Evolutionary conservation across 2,797 vertebrate genomes (phyloP), one percentile per base, ranked within the genome.

Genomic region (Myotis pilosus): DNA sequence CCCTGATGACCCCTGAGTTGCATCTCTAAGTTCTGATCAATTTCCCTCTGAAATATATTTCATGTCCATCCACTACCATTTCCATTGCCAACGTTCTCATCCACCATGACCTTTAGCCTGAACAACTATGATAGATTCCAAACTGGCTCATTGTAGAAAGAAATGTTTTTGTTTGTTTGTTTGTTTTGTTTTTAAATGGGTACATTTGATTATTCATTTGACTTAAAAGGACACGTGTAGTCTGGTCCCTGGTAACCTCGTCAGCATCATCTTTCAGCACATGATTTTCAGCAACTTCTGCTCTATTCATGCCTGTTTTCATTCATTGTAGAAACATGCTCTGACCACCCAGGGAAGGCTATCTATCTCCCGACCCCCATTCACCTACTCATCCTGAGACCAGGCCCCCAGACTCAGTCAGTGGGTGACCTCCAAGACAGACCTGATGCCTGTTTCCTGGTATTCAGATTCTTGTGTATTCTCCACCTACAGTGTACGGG

Each of bases 11-110:
- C 55, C 23, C n/a, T 68, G 76, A 66, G 38, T 38, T 38, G 25
- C 20, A 38, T 25, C 23, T 85, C 28, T 69, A 82, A 55, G 72
- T 87, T 93, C 80, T 94, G 89, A 92, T 53, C 83, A 80, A 11
- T 53, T 33, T 87, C 51, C 62, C 38, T 69, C 38, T 72, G 76
- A 68, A 89, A 49, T 66, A 41, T 2, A 55, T 76, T 81, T 88
- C 82, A 62, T 0, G 1, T 66, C 82, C 28, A 19, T 80, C 33
- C 36, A 49, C 6, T 57, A 71, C 49, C 41, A 23, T 64, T 33
- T 78, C 68, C 36, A 51, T 19, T 49, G 72, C 60, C 89, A 72
- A 6, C 12, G 10, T 89, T 83, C 51, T 76, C 89, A 76, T 79
- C 64, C 41, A 69, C 72, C 57, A 69, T 16, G 33, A 83, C 36